Evolutionary conservation across 1,140 invertebrate genomes (phyloP).

Genomic region (Drepana arcuata): DNA sequence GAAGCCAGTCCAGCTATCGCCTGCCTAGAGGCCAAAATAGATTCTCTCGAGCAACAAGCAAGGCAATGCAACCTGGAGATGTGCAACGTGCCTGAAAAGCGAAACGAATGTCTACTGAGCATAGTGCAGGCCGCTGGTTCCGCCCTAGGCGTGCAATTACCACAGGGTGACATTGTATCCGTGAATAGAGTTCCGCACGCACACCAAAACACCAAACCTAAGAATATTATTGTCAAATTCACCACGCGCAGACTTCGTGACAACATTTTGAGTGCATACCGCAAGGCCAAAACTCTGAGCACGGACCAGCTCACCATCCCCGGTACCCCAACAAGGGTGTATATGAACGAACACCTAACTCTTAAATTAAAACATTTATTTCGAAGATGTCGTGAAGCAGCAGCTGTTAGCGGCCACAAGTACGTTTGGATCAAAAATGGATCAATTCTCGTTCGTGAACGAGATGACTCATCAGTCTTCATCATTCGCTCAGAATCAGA

Average conservation of each 20-base stretch:
- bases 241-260: slow-evolving; percentile 11
- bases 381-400: slow-evolving; percentile 14
- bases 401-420: slow-evolving; percentile 6
- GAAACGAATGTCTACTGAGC: slow-evolving; percentile 9
- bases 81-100: slow-evolving; percentile 13
- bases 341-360: slow-evolving; percentile 22
- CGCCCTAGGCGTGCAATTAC: slow-evolving; percentile 2
- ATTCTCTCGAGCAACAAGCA: slow-evolving; percentile 13
- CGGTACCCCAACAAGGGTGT: slow-evolving; percentile 9
- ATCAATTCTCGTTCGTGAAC: too few species aligned
- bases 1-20: too few species aligned
- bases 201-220: slow-evolving; percentile 8
- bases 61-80: slow-evolving; percentile 14
- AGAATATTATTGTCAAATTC: slow-evolving; percentile 22
- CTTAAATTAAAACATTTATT: slow-evolving; percentile 18
- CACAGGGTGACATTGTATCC: slow-evolving; percentile 7
- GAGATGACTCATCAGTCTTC: too few species aligned
- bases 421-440: too few species aligned
- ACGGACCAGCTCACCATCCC: slow-evolving; percentile 9
- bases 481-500: too few species aligned
- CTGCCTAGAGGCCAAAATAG: slow-evolving; percentile 7
- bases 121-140: slow-evolving; percentile 6
- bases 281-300: slow-evolving; percentile 9
- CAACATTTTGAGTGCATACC: slow-evolving; percentile 12
- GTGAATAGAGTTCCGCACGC: slow-evolving; percentile 19